Conservation (phyloP, 1,140 invertebrate genomes). For the Brachionus rubens region DNA sequence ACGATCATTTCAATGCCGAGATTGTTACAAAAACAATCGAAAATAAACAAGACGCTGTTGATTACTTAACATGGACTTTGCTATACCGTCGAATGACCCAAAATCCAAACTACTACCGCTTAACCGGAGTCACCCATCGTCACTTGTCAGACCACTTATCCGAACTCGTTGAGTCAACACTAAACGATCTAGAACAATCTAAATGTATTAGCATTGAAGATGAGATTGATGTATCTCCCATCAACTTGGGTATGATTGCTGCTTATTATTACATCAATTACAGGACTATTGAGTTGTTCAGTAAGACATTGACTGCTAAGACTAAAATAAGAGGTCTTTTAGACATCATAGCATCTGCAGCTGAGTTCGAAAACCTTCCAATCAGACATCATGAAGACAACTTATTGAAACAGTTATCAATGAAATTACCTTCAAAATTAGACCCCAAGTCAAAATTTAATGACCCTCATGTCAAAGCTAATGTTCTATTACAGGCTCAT, state of each 20-base stretch:
- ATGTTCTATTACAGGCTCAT: slow-evolving; percentile 91
- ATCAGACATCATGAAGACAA: slow-evolving; percentile 92
- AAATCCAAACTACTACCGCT: slow-evolving; percentile 98
- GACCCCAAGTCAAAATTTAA: slow-evolving; percentile 72
- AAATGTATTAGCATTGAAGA: slow-evolving; percentile 97
- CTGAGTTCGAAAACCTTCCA: slow-evolving; percentile 89
- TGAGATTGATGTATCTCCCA: slow-evolving; percentile 89
- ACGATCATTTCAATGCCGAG: slow-evolving; percentile 99
- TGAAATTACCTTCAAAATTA: slow-evolving; percentile 75
- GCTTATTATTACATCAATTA: slow-evolving; percentile 99
- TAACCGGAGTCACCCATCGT: slow-evolving; percentile 87
- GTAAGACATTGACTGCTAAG: slow-evolving; percentile 89
- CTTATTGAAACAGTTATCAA: slow-evolving; percentile 72
- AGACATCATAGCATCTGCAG: slow-evolving; percentile 95
- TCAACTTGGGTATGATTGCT: slow-evolving; percentile 99
- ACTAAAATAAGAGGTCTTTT: slow-evolving; percentile 93
- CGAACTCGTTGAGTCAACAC: slow-evolving; percentile 91
- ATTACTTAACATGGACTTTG: slow-evolving; percentile 99
- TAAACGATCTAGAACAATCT: slow-evolving; percentile 90
- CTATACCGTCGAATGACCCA: slow-evolving; percentile 92
- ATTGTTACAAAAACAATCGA: slow-evolving; percentile 99
- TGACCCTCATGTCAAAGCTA: slow-evolving; percentile 95
- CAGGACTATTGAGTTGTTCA: slow-evolving; percentile 97
- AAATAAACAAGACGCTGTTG: slow-evolving; percentile 99
- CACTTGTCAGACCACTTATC: slow-evolving; percentile 97